Evolutionary conservation across 2,888 invertebrate genomes (phyloP).

Genomic region (Hemicrepidius hirtus): DNA sequence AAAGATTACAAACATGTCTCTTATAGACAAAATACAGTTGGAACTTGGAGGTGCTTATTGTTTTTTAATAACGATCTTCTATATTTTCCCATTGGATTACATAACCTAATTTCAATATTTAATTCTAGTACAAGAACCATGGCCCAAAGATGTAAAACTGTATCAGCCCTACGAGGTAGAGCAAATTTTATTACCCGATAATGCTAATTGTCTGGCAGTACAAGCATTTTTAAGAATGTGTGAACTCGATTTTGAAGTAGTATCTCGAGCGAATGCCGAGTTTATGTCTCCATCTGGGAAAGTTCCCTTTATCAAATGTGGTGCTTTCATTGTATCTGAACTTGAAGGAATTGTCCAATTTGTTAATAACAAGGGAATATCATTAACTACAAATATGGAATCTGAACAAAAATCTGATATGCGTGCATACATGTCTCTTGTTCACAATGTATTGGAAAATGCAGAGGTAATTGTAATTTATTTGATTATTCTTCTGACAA

Average conservation of each 20-base stretch:
- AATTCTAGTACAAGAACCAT: conserved; percentile 86
- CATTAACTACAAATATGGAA: conserved; percentile 82
- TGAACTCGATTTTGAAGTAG: conserved; percentile 86
- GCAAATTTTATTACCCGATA: conserved; percentile 95
- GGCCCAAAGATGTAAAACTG: conserved; percentile 90
- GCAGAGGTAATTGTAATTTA: conserved; percentile 81
- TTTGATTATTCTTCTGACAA: neutral
- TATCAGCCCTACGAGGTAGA: conserved; percentile 95
- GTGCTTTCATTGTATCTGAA: conserved; percentile 91
- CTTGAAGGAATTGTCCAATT: conserved; percentile 94
- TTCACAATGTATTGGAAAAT: conserved; percentile 91
- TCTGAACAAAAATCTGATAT: conserved; percentile 90
- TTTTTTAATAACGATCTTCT: conserved; percentile 18
- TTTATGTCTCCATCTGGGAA: conserved; percentile 97
- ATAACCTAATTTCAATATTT: conserved; percentile 54
- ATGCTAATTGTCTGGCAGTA: conserved; percentile 94
- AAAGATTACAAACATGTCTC: conserved; percentile 42
- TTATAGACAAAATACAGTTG: conserved; percentile 55
- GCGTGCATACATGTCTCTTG: conserved; percentile 93
- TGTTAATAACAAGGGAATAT: conserved; percentile 88
- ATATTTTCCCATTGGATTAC: neutral
- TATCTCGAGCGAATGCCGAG: conserved; percentile 93
- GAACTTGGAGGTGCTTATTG: conserved; percentile 54
- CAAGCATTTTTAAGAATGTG: conserved; percentile 97
- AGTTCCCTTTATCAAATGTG: conserved; percentile 94